Base-by-base conservation (phyloP, 2,888 invertebrate genomes). In the Philereme transversata region DNA sequence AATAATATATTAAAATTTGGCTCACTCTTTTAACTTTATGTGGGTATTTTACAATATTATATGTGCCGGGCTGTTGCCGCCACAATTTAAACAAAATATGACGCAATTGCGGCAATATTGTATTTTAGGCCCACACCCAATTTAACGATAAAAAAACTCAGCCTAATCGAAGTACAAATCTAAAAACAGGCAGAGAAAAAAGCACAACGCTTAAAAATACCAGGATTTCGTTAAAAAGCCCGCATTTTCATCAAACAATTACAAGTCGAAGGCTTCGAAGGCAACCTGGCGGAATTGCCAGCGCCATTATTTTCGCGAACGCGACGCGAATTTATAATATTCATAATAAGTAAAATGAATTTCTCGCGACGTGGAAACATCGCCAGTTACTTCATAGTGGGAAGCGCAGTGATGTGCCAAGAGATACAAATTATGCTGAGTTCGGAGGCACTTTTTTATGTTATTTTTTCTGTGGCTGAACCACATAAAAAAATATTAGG, bases 321-420 rank as follows among this genome's bases (percentile, higher is more conserved):
- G 76, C 70, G 78, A 73, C 75, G 58, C 51, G 79, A 82, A 81
- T 82, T 79, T 79, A 77, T 81, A 83, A 83, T 81, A 79, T 81
- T 81, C 79, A 79, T 81, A 79, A 80, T 81, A 79, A 80, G 77
- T 75, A 81, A 79, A 80, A 83, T 80, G 73, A 79, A 83, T 80
- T 82, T 75, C 70, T 69, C 46, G 57, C 62, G 60, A 64, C 62
- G 51, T 61, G 53, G 65, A 62, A 62, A 65, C 65, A 62, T 65
- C 61, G 65, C 62, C 53, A 50, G 62, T 59, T 59, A 62, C 65
- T 62, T 64, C 61, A 57, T 57, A 61, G 57, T 58, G 57, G 51
- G 38, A 47, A 11, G 7, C 22, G 22, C 33, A 60, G 55, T 33
- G 60, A 46, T 54, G 60, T 48, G 10, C 52, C 36, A 36, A 36